Conservation (phyloP, 1,140 invertebrate species). For the Drosophila aff. region DNA sequence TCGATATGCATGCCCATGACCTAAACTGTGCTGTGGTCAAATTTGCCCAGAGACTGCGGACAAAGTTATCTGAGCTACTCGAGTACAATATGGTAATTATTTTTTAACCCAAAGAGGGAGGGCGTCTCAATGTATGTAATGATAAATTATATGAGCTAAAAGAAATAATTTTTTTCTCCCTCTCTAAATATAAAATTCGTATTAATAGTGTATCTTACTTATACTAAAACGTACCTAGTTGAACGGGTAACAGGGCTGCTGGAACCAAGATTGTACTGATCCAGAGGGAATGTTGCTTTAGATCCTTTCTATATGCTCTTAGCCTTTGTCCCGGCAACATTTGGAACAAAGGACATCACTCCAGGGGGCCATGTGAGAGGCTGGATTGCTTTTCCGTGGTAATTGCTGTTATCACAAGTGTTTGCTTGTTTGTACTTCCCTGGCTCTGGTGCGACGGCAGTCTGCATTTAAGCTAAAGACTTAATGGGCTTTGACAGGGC, state of each 20-base stretch:
- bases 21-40: slow-evolving; percentile 51
- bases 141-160: background rate
- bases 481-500: slow-evolving; percentile 68
- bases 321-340: slow-evolving; percentile 29
- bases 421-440: slow-evolving; percentile 34
- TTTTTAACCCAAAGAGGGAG: slow-evolving; percentile 22
- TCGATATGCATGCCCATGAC: slow-evolving; percentile 60
- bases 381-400: slow-evolving; percentile 49
- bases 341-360: slow-evolving; percentile 29
- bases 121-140: background rate
- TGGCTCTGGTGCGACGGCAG: slow-evolving; percentile 18
- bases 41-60: slow-evolving; percentile 55
- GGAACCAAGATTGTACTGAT: slow-evolving; percentile 2
- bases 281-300: slow-evolving; percentile 46
- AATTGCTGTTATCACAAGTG: slow-evolving; percentile 57
- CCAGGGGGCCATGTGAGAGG: slow-evolving; percentile 8
- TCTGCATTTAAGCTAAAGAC: slow-evolving; percentile 73
- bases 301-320: slow-evolving; percentile 46
- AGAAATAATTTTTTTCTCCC: background rate
- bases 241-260: background rate
- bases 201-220: background rate
- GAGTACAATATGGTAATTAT: slow-evolving; percentile 78
- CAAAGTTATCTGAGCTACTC: slow-evolving; percentile 54
- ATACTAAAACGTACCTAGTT: background rate
- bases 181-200: background rate